Conservation (phyloP, 1,140 invertebrate genomes). For the Teleogryllus occipitalis region DNA sequence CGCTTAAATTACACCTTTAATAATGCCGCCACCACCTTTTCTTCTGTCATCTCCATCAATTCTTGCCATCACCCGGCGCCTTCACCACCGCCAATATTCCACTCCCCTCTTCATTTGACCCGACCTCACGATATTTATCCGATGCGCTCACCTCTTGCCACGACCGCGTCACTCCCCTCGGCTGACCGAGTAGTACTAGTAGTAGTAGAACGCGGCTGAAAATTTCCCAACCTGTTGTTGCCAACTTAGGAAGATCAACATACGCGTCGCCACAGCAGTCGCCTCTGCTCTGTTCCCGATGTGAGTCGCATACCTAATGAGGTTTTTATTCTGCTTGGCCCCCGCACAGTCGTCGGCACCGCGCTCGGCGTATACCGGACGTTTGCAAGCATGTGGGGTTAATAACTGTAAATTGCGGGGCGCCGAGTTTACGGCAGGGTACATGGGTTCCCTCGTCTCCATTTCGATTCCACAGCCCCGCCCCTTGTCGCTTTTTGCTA, state of each 20-base stretch:
- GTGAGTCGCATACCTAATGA: not conserved
- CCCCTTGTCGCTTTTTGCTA: no score
- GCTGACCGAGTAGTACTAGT: no score
- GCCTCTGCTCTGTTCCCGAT: not conserved
- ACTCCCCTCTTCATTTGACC: no score
- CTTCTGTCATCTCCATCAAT: not conserved
- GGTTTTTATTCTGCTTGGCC: not conserved
- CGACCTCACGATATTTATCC: no score
- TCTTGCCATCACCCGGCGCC: not conserved
- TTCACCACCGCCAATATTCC: not conserved
- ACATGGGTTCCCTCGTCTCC: no score
- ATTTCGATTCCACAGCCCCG: no score
- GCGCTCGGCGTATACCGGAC: not conserved
- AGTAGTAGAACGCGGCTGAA: not conserved
- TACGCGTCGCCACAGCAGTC: not conserved
- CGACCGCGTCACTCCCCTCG: no score
- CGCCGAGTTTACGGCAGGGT: no score
- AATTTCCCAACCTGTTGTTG: not conserved
- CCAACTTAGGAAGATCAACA: not conserved
- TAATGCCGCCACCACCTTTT: not conserved
- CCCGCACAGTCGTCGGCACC: not conserved
- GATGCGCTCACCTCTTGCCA: no score
- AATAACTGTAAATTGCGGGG: no score
- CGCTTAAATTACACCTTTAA: not conserved
- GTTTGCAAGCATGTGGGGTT: no score